Base-by-base conservation (phyloP, 2,797 vertebrate genomes). In the Acridotheres tristis region DNA sequence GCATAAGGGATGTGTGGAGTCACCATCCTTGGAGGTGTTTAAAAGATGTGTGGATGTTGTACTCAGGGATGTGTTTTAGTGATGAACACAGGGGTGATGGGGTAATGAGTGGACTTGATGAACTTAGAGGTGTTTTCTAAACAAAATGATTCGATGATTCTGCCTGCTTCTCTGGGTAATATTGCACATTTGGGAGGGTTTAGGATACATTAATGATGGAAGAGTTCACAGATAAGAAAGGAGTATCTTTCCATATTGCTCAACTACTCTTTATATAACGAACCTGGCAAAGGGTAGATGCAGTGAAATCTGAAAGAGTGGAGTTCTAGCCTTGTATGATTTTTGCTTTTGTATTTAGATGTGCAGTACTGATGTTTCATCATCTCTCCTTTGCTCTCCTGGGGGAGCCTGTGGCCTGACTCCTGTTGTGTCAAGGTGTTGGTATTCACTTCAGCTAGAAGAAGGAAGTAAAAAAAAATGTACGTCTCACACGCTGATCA, bases 401-500 rank as follows among this genome's bases (percentile, higher is more conserved):
- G 51, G 18, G 15, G 48, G 1, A 34, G 58, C 42, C 15, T 58
- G 20, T 36, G 6, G 2, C 65, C 47, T 5, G 3, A 19, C 17
- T 73, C 23, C 54, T 75, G 8, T 8, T 67, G 19, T 65, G 34
- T 50, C 47, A 47, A 16, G 19, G 25, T 7, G 85, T 91, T 80
- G 42, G 45, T 80, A 71, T 34, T 88, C 27, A 17, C 12, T 72
- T 81, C 51, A 62, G 26, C 54, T 77, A n/a, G 45, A 58, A 51
- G 9, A 17, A 69, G 58, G 13, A 81, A 72, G 25, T 43, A 2
- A 53, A 84, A 79, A 21, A 23, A 7, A 29, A 21, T 5, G 13
- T 27, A 12, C 0, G 0, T 69, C 10, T 85, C 5, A 1, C 9
- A 10, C 32, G 21, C 25, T 58, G 42, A 75, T 59, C 32, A 79